phyloP scores from a whole-genome alignment of 2,888 invertebrate genomes.

The Nephrotoma appendiculata region DNA sequence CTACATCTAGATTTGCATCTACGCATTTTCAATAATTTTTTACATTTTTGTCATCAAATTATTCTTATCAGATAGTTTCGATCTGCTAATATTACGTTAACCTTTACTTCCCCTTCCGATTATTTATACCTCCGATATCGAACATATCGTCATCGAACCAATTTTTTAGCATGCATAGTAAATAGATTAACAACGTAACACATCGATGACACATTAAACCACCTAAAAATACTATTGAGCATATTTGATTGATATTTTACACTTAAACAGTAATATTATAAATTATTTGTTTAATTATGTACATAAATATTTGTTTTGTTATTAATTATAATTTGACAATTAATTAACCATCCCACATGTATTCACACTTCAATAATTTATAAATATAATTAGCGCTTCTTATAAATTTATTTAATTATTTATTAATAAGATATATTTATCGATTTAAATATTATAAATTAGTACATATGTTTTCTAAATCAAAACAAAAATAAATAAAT shows the following conservation, averaged over 20 bases:
- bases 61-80: no score
- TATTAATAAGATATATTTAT: background rate
- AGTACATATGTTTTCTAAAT: background rate
- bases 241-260: background rate
- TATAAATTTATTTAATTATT: background rate
- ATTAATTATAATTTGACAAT: background rate
- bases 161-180: no score
- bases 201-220: background rate
- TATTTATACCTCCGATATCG: no score
- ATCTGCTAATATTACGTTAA: no score
- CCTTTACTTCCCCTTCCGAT: no score
- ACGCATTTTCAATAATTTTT: no score
- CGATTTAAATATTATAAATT: background rate
- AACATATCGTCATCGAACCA: background rate
- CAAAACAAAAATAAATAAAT: background rate
- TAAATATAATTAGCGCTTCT: background rate
- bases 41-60: no score
- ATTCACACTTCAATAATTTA: background rate
- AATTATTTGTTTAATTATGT: background rate
- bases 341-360: background rate
- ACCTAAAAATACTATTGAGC: background rate
- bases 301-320: background rate
- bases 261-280: background rate
- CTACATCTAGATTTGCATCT: no score
- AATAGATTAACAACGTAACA: no score